Evolutionary conservation across 2,113 vertebrate species (phyloP), one percentile per base, ranked within the genome.

Genomic region (Chloroceryle aenea): DNA sequence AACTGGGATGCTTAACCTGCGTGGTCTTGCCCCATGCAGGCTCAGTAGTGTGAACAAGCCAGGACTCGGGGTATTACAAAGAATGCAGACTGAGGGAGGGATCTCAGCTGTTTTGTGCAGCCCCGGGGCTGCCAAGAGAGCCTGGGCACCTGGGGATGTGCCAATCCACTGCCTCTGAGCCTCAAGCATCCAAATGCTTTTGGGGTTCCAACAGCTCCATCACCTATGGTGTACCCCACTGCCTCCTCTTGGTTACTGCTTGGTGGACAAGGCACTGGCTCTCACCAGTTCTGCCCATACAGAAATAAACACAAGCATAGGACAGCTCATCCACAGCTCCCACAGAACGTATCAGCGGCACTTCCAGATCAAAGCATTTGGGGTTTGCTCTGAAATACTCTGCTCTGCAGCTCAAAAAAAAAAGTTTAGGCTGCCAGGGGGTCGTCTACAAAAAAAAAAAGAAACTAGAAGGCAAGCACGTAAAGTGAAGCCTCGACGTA

Each of bases 261-360:
- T 8, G 1, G 1, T 30, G 67, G 74, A 32, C 40, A 21, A 21
- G 34, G 61, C 61, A 17, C 12, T 43, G 34, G 61, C 7, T 69
- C 71, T 73, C 36, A 9, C 58, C 42, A 56, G 85, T 34, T 43
- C 56, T 52, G 68, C 17, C 50, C 2, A 2, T 19, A 12, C 6
- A 48, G 26, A 14, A 79, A 58, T 17, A 29, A 83, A 79, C 69
- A 32, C 8, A 30, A 75, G 23, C 10, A 8, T 2, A 6, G 52
- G 30, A 76, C 62, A 64, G 50, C 71, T 82, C 81, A 58, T 16
- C 42, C 47, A 76, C 34, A 80, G 38, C 30, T 79, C 56, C 53
- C 40, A 52, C 0, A 0, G 8, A 22, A 38, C 2, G 12, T 7
- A 36, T 30, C 1, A 78, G 47, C 76, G 55, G 34, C n/a, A 26